Conservation (phyloP, 2,113 vertebrate species). For the Apteryx mantelli region DNA sequence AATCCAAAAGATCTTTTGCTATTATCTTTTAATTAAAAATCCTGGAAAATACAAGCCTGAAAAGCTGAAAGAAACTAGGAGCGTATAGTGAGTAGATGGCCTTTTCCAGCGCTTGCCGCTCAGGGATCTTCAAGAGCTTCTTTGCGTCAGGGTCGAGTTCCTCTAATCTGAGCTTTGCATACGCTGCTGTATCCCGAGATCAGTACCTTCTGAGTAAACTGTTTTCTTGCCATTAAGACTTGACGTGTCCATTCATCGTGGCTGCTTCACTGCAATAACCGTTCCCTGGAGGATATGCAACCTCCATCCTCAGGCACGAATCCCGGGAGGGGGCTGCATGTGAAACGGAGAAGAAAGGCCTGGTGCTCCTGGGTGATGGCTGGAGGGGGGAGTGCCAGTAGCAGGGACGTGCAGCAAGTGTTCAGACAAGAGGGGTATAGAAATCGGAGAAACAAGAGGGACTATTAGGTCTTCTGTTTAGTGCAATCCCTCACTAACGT, state of each 20-base stretch:
- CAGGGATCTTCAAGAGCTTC: conserved; percentile 14
- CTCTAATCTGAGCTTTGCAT: conserved; percentile 27
- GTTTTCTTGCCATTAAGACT: conserved; percentile 62
- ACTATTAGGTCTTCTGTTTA: background rate
- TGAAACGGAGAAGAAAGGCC: conserved; percentile 28
- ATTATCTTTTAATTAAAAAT: conserved; percentile 53
- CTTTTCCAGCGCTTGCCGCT: conserved; percentile 10
- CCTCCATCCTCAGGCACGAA: conserved; percentile 21
- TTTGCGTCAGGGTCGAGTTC: conserved; percentile 45
- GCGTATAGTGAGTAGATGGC: background rate
- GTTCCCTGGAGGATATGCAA: conserved; percentile 47
- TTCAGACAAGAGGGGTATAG: background rate
- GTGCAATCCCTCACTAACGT: background rate
- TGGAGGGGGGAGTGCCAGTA: background rate
- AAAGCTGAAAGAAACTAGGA: background rate
- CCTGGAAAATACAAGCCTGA: background rate
- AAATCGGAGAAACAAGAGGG: background rate
- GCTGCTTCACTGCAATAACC: conserved; percentile 45
- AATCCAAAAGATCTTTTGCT: background rate
- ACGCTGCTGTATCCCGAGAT: conserved; percentile 4
- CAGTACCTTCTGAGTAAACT: conserved; percentile 55
- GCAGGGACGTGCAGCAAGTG: background rate
- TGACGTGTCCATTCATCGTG: conserved; percentile 60
- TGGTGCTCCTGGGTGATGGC: conserved; percentile 10
- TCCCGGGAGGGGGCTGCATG: background rate